These are phyloP conservation scores for Heterodera carotae DNA, from an alignment of 1,140 invertebrate genomes.

Conservation along the genomic window DNA sequence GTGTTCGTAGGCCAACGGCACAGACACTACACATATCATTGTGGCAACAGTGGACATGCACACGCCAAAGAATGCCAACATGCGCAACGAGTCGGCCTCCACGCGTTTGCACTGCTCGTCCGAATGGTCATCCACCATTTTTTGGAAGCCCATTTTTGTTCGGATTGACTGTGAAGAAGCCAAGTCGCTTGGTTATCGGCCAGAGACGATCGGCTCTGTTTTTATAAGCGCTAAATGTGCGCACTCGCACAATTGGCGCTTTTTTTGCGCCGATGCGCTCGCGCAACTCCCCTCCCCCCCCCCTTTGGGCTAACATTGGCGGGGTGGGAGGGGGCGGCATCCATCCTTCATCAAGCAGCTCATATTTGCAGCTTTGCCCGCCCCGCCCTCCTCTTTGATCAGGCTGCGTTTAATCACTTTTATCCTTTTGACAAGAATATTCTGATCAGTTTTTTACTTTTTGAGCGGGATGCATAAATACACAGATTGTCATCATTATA, in stretches of 20 bases:
- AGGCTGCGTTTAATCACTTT: not conserved
- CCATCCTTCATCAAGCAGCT: too few relatives aligned
- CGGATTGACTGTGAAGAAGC: not conserved
- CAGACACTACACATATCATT: conserved; percentile 54
- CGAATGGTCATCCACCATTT: conserved; percentile 20
- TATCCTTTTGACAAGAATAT: not conserved
- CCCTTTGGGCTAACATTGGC: too few relatives aligned
- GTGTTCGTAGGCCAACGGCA: conserved; percentile 59
- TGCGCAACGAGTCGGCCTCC: conserved; percentile 47
- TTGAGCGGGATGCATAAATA: not conserved
- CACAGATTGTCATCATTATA: not conserved
- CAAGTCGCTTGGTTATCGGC: not conserved
- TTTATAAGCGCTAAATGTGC: conserved; percentile 1
- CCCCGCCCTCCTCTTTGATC: not conserved
- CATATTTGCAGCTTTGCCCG: not conserved
- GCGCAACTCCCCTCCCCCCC: not conserved
- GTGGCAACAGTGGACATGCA: conserved; percentile 57
- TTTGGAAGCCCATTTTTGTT: not conserved
- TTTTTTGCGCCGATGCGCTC: not conserved
- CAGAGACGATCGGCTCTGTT: not conserved
- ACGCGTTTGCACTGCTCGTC: conserved; percentile 35
- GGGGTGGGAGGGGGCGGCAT: too few relatives aligned
- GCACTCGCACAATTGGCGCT: not conserved
- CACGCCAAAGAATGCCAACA: conserved; percentile 57
- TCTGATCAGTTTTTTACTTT: not conserved